Evolutionary conservation across 2,797 vertebrate genomes (phyloP).

Genomic region (Thamnophis elegans): DNA sequence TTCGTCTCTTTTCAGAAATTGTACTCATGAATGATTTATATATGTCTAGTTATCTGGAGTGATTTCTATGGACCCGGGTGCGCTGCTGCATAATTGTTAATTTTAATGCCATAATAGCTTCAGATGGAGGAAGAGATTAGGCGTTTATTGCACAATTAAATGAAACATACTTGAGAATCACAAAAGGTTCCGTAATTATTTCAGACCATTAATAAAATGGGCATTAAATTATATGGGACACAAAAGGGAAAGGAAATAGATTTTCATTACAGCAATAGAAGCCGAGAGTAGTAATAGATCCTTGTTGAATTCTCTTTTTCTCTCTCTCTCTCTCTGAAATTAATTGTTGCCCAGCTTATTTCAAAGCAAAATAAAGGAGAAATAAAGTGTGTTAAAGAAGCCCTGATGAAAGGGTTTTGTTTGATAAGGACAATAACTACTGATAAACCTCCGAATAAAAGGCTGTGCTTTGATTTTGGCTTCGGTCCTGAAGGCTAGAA

Average conservation of each 20-base stretch:
- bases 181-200: conserved; percentile 99
- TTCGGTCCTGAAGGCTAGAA: conserved; percentile 52
- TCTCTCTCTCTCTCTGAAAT: conserved; percentile 94
- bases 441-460: conserved; percentile 83
- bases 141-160: conserved; percentile 99
- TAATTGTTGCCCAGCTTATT: conserved; percentile 99
- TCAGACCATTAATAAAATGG: conserved; percentile 99
- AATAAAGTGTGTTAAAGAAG: conserved; percentile 87
- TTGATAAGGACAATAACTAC: conserved; percentile 82
- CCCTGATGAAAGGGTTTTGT: conserved; percentile 84
- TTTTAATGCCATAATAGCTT: conserved; percentile 99
- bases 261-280: conserved; percentile 99
- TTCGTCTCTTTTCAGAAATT: conserved; percentile 86
- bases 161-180: conserved; percentile 99
- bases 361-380: conserved; percentile 99
- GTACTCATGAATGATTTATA: conserved; percentile 99
- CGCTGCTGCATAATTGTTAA: conserved; percentile 99
- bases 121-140: conserved; percentile 99
- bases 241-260: conserved; percentile 99
- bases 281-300: conserved; percentile 99
- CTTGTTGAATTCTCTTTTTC: conserved; percentile 97
- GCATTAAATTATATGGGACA: conserved; percentile 99
- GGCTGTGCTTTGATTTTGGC: conserved; percentile 71
- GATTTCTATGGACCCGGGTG: conserved; percentile 99
- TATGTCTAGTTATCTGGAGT: conserved; percentile 99